Evolutionary conservation across 2,797 vertebrate genomes (phyloP).

Genomic region (Xerus rutilus): DNA sequence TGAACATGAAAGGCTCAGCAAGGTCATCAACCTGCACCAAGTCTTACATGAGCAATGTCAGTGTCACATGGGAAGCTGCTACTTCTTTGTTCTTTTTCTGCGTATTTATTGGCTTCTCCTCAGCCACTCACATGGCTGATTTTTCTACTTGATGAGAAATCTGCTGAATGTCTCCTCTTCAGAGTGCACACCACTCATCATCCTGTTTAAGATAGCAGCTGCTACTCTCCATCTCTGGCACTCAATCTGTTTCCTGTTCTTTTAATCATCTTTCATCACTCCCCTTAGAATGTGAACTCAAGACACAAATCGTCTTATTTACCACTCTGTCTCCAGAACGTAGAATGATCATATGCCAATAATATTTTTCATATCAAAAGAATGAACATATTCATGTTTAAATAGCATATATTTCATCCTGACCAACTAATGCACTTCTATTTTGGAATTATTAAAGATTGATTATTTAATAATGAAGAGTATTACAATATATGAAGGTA

Average conservation of each 20-base stretch:
- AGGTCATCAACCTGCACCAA: neutral
- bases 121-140: rapidly evolving
- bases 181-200: neutral
- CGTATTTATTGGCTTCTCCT: neutral
- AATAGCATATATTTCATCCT: neutral
- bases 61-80: neutral
- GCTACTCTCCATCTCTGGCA: neutral
- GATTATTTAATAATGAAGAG: neutral
- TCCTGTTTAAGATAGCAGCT: rapidly evolving
- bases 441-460: neutral
- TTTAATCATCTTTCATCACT: neutral
- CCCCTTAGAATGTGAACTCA: neutral
- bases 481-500: neutral
- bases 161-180: neutral
- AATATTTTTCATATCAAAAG: neutral
- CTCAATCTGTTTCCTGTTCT: neutral
- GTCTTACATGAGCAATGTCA: neutral
- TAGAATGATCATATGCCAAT: neutral
- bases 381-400: neutral
- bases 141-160: neutral
- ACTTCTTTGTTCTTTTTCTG: neutral
- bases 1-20: neutral
- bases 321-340: neutral
- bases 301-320: neutral
- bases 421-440: neutral